Conservation (phyloP, 1,140 invertebrate genomes). For the Lucilia cuprina region DNA sequence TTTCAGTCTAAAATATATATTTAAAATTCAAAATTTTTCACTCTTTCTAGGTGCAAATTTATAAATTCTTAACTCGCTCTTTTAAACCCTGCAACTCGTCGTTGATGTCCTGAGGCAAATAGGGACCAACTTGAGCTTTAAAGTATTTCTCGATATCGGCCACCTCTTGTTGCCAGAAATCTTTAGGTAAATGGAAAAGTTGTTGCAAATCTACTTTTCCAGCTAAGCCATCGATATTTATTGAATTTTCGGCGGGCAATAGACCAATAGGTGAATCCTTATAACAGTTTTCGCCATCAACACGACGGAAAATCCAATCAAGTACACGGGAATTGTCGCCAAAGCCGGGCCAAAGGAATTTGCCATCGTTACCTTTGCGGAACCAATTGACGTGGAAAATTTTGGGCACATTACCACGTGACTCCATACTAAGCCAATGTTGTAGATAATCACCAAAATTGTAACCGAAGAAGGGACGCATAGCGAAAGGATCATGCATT, state of each 20-base stretch:
- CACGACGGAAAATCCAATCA: conserved; percentile 84
- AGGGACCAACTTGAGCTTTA: conserved; percentile 85
- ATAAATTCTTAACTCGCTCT: conserved; percentile 66
- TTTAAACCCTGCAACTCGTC: conserved; percentile 78
- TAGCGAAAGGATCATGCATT: conserved; percentile 96
- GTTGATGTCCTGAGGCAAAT: conserved; percentile 80
- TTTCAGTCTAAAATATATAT: too few species aligned
- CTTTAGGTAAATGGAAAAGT: conserved; percentile 84
- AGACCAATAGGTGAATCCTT: conserved; percentile 77
- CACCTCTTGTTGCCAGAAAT: conserved; percentile 92
- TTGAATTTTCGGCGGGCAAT: conserved; percentile 70
- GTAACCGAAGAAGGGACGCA: conserved; percentile 96
- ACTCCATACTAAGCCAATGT: conserved; percentile 86
- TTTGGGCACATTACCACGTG: conserved; percentile 72
- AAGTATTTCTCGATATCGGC: conserved; percentile 87
- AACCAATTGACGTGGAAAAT: conserved; percentile 97
- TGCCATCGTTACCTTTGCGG: conserved; percentile 74
- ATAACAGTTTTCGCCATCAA: conserved; percentile 76
- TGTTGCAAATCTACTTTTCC: conserved; percentile 72
- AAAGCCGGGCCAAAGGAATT: conserved; percentile 93
- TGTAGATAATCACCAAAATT: conserved; percentile 91
- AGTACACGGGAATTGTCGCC: conserved; percentile 89
- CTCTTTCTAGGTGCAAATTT: neutral
- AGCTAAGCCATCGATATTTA: conserved; percentile 76
- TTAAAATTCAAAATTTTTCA: too few species aligned